Evolutionary conservation across 2,888 invertebrate species (phyloP).

Genomic region (Ochropacha duplaris): DNA sequence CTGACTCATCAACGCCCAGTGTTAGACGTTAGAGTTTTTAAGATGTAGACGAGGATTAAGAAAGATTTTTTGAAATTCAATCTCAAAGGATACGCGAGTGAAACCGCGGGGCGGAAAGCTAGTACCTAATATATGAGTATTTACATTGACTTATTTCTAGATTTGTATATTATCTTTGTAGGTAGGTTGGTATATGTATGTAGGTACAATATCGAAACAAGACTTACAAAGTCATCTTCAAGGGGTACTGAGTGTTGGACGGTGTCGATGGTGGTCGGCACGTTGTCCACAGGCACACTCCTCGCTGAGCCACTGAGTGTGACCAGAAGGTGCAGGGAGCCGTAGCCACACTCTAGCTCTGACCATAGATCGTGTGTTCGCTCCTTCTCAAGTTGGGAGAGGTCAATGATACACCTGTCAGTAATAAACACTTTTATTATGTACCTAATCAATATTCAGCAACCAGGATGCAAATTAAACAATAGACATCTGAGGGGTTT

Average conservation of each 20-base stretch:
- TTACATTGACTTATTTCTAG: too few species aligned
- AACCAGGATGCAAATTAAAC: not conserved
- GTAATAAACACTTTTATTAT: slow-evolving; percentile 14
- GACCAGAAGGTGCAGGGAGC: slow-evolving; percentile 65
- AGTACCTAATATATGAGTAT: too few species aligned
- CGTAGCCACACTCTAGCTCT: slow-evolving; percentile 70
- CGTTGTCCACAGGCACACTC: slow-evolving; percentile 47
- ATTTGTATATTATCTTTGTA: not conserved
- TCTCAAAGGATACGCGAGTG: too few species aligned
- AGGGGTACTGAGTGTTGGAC: slow-evolving; percentile 43
- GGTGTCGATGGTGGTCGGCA: slow-evolving; percentile 60
- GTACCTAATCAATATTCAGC: slow-evolving; percentile 8
- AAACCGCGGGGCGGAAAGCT: too few species aligned
- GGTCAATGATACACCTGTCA: slow-evolving; percentile 66
- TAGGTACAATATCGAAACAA: not conserved
- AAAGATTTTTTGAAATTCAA: too few species aligned
- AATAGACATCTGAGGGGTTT: not conserved
- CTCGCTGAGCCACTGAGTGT: slow-evolving; percentile 61
- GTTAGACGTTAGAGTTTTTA: too few species aligned
- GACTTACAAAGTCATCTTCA: slow-evolving; percentile 66
- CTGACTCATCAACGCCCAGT: too few species aligned
- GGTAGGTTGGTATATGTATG: too few species aligned
- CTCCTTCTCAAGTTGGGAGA: slow-evolving; percentile 67
- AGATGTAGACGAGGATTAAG: too few species aligned
- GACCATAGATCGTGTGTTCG: slow-evolving; percentile 75